Evolutionary conservation across 1,140 invertebrate genomes (phyloP).

Genomic region (Brachystomella parvula): DNA sequence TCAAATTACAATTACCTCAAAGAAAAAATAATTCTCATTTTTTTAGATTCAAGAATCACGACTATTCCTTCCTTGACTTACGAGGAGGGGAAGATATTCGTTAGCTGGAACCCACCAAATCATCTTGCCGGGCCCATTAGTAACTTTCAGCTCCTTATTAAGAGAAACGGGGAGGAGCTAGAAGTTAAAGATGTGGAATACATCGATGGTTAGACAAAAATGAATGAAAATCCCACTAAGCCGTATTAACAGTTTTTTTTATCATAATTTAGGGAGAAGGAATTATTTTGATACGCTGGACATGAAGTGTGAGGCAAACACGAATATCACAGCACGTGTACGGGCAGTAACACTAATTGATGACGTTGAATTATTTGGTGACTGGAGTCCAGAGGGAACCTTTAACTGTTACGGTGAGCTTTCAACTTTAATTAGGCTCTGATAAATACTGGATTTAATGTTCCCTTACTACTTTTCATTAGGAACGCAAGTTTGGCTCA

Average conservation of each 20-base stretch:
- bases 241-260: not conserved
- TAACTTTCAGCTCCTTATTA: conserved; percentile 22
- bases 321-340: conserved; percentile 32
- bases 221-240: not conserved
- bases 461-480: conserved; percentile 9
- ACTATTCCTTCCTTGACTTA: conserved; percentile 14
- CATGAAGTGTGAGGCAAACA: conserved; percentile 24
- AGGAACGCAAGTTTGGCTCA: conserved; percentile 20
- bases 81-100: conserved; percentile 9
- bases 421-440: not conserved
- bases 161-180: conserved; percentile 18
- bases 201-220: not conserved
- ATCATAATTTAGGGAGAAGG: not conserved
- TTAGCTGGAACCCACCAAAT: conserved; percentile 19
- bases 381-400: conserved; percentile 32
- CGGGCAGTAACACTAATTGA: conserved; percentile 23
- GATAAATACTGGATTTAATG: not conserved
- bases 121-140: conserved; percentile 24
- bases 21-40: not conserved
- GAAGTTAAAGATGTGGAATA: not conserved
- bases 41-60: conserved; percentile 23
- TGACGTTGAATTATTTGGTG: conserved; percentile 15
- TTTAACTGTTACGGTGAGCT: conserved; percentile 26
- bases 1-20: not conserved
- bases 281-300: conserved; percentile 14